Conservation (phyloP, 2,113 vertebrate species). For the Myotis davidii region DNA sequence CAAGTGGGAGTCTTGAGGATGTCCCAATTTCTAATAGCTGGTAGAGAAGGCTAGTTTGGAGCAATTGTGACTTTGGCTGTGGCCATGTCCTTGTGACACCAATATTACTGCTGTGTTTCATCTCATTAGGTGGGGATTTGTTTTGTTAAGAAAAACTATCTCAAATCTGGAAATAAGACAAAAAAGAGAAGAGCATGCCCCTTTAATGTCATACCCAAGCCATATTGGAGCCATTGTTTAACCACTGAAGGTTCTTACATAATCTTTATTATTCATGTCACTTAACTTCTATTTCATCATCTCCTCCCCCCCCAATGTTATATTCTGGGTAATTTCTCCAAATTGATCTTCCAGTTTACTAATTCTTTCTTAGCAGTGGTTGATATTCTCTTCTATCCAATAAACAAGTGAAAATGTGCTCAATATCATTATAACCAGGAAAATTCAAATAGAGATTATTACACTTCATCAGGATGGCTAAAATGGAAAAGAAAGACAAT, state of each 20-base stretch:
- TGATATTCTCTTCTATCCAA: background rate
- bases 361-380: background rate
- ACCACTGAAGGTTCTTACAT: background rate
- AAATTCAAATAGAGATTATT: conserved; percentile 1
- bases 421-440: background rate
- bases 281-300: background rate
- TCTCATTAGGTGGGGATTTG: background rate
- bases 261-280: background rate
- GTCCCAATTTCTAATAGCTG: background rate
- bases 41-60: background rate
- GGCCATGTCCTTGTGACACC: background rate
- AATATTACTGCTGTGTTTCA: background rate
- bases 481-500: background rate
- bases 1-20: background rate
- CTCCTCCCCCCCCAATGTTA: background rate
- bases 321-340: background rate
- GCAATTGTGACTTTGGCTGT: background rate
- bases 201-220: background rate
- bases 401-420: background rate
- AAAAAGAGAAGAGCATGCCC: background rate
- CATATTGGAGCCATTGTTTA: background rate
- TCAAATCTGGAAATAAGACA: conserved; percentile 7
- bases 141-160: conserved; percentile 42
- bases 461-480: background rate
- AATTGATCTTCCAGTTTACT: background rate